Evolutionary conservation across 2,113 vertebrate genomes (phyloP).

Genomic region (Sterrhoptilus dennistouni): DNA sequence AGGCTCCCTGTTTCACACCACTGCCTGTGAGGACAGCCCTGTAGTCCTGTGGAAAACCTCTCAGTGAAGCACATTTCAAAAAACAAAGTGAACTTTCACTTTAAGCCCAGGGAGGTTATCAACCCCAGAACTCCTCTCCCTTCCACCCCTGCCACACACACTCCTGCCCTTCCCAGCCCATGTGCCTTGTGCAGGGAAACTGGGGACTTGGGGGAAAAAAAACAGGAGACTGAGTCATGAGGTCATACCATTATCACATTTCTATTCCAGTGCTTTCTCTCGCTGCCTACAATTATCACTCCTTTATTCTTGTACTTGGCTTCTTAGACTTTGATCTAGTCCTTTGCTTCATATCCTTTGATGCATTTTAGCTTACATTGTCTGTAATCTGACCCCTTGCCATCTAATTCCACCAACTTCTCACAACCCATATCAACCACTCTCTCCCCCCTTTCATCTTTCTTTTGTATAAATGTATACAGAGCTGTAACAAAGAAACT

Average conservation of each 20-base stretch:
- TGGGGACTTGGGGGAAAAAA: not conserved
- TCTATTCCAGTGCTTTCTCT: conserved; percentile 63
- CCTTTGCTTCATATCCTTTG: conserved; percentile 64
- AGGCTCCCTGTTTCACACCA: not conserved
- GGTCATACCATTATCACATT: conserved; percentile 63
- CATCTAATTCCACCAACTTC: conserved; percentile 61
- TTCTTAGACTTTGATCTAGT: conserved; percentile 70
- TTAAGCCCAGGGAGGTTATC: not conserved
- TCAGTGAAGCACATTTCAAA: not conserved
- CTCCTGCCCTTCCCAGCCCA: not conserved
- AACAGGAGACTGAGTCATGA: conserved; percentile 22
- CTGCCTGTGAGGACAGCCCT: not conserved
- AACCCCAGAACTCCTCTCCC: not conserved
- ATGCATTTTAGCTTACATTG: conserved; percentile 72
- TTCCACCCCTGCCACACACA: not conserved
- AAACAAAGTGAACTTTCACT: not conserved
- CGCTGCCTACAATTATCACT: conserved; percentile 58
- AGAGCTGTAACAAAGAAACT: conserved; percentile 67
- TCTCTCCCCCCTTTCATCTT: conserved; percentile 66
- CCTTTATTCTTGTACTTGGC: conserved; percentile 65
- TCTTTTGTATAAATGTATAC: conserved; percentile 68
- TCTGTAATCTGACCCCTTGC: conserved; percentile 69
- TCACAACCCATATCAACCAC: conserved; percentile 56
- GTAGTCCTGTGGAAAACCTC: not conserved
- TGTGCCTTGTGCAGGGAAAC: not conserved